Base-by-base conservation (phyloP, 2,113 vertebrate genomes). In the Burhinus bistriatus region DNA sequence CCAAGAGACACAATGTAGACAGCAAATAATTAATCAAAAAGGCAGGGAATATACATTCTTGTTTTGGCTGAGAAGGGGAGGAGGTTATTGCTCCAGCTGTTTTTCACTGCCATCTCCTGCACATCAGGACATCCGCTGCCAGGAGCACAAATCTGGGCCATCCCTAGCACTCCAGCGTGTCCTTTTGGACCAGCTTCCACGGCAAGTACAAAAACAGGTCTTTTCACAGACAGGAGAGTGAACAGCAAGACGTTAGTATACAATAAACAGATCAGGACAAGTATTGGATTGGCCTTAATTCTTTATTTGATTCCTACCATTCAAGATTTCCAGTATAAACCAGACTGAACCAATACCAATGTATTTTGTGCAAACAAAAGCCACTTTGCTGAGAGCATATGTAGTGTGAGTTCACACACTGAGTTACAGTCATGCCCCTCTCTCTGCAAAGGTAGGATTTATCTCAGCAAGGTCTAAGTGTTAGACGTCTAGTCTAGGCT, bases 101-200 rank as follows among this genome's bases (percentile, higher is more conserved):
- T 87, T 93, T 40, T 27, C 81, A 81, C 15, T 57, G 38, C 29
- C 1, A 1, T 59, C 44, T 70, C 76, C 55, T 22, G 57, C 66
- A 70, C 3, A 2, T 22, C 52, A 64, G 57, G 13, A n/a, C 9
- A 55, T 17, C 14, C 2, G 2, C 44, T 76, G 54, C 61, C 40
- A 65, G 42, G 11, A 75, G 13, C 5, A 5, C 2, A 11, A 58
- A 5, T 4, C 3, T 52, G 25, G 70, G 32, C n/a, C 75, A 88
- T 6, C 12, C 38, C 65, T 58, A 49, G 52, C 0, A 0, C 54
- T 73, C n/a, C 2, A 2, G 5, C n/a, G 55, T 4, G 4, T 45
- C 18, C 23, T 72, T 61, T 80, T 36, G 55, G 12, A 66, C 45
- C 40, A 45, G 0, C 1, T 42, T 52, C 42, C 38, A 9, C 0